Percentiles rank a stretch among this genome's conserved stretches.
Evolutionary conservation across 2,113 vertebrate species (phyloP).

Genomic region (Lampris incognitus): DNA sequence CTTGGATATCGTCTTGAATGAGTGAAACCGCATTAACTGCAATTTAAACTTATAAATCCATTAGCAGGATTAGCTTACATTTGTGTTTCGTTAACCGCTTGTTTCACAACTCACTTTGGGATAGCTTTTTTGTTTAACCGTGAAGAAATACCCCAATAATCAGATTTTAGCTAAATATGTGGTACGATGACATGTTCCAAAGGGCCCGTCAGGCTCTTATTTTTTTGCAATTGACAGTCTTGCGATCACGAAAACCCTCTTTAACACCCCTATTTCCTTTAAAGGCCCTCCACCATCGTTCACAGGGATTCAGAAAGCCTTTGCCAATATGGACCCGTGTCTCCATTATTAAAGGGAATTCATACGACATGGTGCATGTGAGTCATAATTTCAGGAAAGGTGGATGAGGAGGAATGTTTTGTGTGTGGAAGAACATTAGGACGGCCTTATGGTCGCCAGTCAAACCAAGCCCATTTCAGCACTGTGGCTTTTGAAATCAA

Average conservation of each 20-base stretch:
- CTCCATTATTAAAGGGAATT: slow-evolving; percentile 50
- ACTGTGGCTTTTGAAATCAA: slow-evolving; percentile 72
- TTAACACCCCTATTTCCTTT: slow-evolving; percentile 1
- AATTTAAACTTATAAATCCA: slow-evolving; percentile 27
- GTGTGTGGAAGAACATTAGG: slow-evolving; percentile 48
- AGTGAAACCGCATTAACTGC: slow-evolving; percentile 36
- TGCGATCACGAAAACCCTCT: neutral
- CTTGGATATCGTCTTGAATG: slow-evolving; percentile 21
- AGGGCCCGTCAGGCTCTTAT: too few relatives aligned
- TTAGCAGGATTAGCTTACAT: neutral
- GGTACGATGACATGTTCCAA: too few relatives aligned
- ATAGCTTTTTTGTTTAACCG: neutral
- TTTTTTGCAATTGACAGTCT: neutral
- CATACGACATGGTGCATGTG: slow-evolving; percentile 47
- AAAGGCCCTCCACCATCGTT: slow-evolving; percentile 17
- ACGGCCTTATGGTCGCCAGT: slow-evolving; percentile 56
- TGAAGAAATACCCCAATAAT: neutral
- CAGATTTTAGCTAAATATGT: too few relatives aligned
- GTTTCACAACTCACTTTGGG: slow-evolving; percentile 8
- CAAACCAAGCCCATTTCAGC: slow-evolving; percentile 70
- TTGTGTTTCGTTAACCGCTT: too few relatives aligned
- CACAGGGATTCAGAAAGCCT: slow-evolving; percentile 28
- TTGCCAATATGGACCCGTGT: slow-evolving; percentile 50
- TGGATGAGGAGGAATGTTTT: slow-evolving; percentile 60
- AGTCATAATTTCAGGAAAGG: slow-evolving; percentile 47